Evolutionary conservation across 2,113 vertebrate genomes (phyloP), one percentile per base, ranked within the genome.

Genomic region (Semnornis frantzii): DNA sequence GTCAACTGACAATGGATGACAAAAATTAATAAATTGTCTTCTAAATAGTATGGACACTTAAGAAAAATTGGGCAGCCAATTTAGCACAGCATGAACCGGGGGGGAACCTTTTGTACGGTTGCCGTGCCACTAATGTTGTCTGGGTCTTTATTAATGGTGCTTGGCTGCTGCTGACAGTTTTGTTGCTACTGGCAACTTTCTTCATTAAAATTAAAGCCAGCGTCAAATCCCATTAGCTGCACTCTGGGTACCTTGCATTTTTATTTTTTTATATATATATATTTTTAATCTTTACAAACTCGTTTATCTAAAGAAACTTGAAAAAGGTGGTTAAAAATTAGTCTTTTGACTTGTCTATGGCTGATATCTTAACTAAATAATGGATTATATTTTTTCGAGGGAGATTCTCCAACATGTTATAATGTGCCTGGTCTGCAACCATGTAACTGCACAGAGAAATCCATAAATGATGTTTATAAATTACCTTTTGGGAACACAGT

Each of bases 161-260:
- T 97, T 97, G 94, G 98, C 97, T 95, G 98, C 97, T 82, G 98
- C 98, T 98, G 98, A 98, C 99, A 98, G 98, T 98, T 98, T 97
- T 98, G 98, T 98, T 97, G 98, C 98, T 98, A 98, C 97, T 98
- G 98, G 98, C 98, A 97, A 98, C 98, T 98, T 98, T 98, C 97
- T 98, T 98, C 98, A 98, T 98, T 97, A 98, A 98, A 98, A 98
- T 98, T 98, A 98, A 98, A 99, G 98, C 97, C 97, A 97, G 98
- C 96, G 96, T 98, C 98, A 98, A 97, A 98, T 98, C 96, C 97
- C 98, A 98, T 99, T 98, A 98, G 98, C 98, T 2, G 52, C 97
- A 96, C 98, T 98, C 97, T 97, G 96, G 97, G 97, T 97, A 98
- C 97, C 96, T 97, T 97, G 95, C 94, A 37, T 96, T 95, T 95